Evolutionary conservation across 2,113 vertebrate species (phyloP), one percentile per base, ranked within the genome.

Genomic region (Melanocharis versteri): DNA sequence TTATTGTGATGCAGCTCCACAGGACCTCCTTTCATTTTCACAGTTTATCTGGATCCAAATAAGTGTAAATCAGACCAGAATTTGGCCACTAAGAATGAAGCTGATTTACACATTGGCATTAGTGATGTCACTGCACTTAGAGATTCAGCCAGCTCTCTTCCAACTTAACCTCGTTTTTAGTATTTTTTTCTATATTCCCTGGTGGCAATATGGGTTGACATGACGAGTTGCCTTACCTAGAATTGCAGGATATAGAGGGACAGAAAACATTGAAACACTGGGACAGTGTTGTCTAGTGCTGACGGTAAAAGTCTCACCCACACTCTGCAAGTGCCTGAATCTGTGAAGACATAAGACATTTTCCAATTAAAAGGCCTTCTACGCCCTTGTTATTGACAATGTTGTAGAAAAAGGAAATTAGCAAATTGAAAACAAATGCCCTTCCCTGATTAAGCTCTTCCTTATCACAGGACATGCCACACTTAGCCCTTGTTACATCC

Each of bases 381-480:
- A 85, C 0, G 0, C 54, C 31, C 54, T 83, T 95, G 83, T 83
- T 87, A 57, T 72, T 87, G 56, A 51, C 47, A 75, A 1, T 45
- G 40, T 7, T 81, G 50, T 31, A 64, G 28, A 57, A 64, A 93
- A 96, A 92, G 80, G 64, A 94, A 96, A 90, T 78, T 57, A 87
- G 17, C 35, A 56, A 89, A 87, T 5, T 81, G 68, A 92, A 95
- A 90, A 37, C 14, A 62, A 64, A 6, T 20, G 58, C n/a, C 26
- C 37, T 93, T 94, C 90, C 82, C 64, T 92, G 83, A 96, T 77
- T 35, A 92, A 72, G 31, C 5, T 71, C 28, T 76, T 86, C 26
- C 87, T 90, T 95, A 92, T 94, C 93, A 78, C 47, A 89, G 64
- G 37, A 75, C 51, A 60, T 70, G 44, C 72, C 40, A 66, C 27